These are phyloP conservation scores for Cinara cedri DNA, from an alignment of 2,888 invertebrate species.

Conservation along the genomic window DNA sequence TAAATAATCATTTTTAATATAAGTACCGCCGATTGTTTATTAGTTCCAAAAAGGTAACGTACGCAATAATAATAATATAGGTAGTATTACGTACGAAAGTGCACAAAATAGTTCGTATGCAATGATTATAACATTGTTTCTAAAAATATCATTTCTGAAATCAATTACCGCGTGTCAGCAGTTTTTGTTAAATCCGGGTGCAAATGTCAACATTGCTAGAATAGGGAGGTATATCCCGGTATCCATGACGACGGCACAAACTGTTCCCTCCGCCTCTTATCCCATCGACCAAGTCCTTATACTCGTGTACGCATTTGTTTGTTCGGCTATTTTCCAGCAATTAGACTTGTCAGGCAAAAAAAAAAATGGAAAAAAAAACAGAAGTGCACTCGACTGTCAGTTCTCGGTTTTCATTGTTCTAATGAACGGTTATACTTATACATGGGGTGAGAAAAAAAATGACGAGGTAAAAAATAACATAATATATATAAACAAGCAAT, in stretches of 20 bases:
- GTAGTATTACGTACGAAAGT: background rate
- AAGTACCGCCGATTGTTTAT: no score
- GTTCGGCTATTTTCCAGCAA: conserved; percentile 57
- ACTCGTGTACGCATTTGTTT: conserved; percentile 40
- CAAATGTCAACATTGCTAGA: conserved; percentile 55
- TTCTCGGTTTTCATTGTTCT: conserved; percentile 48
- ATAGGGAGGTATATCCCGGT: conserved; percentile 54
- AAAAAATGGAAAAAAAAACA: conserved; percentile 25
- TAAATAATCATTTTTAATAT: background rate
- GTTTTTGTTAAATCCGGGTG: conserved; percentile 56
- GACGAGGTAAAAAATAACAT: background rate
- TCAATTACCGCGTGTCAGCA: conserved; percentile 55
- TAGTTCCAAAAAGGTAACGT: background rate
- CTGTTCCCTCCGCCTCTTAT: conserved; percentile 32
- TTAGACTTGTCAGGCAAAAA: conserved; percentile 51
- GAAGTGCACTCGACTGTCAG: conserved; percentile 40
- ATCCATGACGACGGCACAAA: conserved; percentile 56
- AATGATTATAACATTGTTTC: conserved; percentile 25
- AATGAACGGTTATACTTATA: conserved; percentile 53
- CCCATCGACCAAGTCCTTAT: conserved; percentile 26
- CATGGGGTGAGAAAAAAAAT: conserved; percentile 20
- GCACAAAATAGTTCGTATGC: conserved; percentile 18
- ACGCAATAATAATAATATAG: background rate
- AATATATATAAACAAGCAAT: background rate
- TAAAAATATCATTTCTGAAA: conserved; percentile 53